Evolutionary conservation across 2,888 invertebrate genomes (phyloP), one percentile per base, ranked within the genome.

Genomic region (Rhagonycha fulva): DNA sequence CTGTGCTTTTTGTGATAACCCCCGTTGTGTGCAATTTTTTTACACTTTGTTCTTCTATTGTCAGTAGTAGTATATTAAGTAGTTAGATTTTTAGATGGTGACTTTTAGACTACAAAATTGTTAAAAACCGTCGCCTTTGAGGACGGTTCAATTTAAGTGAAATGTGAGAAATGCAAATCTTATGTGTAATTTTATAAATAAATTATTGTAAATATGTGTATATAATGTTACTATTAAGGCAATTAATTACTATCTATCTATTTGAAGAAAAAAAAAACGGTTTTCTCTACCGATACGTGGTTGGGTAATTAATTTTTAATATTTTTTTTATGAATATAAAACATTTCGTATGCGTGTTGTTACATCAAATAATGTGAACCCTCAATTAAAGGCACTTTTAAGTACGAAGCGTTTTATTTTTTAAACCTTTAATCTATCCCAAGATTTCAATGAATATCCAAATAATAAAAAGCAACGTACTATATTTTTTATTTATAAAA

Each of bases 171-270:
- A 66, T 9, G 63, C 24, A 66, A 66, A 24, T 62, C 23, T 66
- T 66, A 28, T 60, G 23, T 72, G 72, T 72, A 72, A 72, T 68
- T 68, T 72, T 71, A 66, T 71, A 71, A 71, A 62, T 71, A 71
- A 71, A 71, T 72, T 72, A 67, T 61, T 72, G 72, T 72, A 72
- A 60, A 72, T 72, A 72, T 67, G 32, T 72, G 68, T 72, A 67
- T 72, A 72, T 68, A 71, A 23, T 66, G 26, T 66, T 24, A 24
- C 23, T 9, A 24, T 24, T 72, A 62, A 47, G 47, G 47, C n/a
- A 47, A 47, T 47, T 47, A 47, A 47, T 47, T n/a, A 47, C n/a
- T 47, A 47, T n/a, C n/a, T 47, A n/a, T 47, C n/a, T n/a, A 47
- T n/a, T n/a, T 47, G 47, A 47, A 47, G 47, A 47, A 47, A 47